phyloP scores from a whole-genome alignment of 2,797 vertebrate genomes.

The Tokudaia muenninki region DNA sequence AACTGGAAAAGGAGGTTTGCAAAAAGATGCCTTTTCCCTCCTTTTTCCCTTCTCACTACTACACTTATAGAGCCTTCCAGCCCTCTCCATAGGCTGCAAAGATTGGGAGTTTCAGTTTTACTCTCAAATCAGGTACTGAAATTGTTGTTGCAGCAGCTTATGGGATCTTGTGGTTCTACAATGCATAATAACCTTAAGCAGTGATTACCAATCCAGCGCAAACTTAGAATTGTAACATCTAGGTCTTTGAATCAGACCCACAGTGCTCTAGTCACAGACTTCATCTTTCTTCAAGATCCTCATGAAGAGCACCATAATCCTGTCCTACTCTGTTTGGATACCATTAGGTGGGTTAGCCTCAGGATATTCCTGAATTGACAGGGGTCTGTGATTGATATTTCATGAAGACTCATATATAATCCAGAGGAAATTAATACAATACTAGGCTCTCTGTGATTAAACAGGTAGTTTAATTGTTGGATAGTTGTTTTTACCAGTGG shows the following conservation, averaged over 20 bases:
- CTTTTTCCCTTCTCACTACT: neutral
- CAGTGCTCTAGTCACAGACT: neutral
- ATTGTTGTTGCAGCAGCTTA: too few relatives aligned
- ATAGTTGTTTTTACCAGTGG: neutral
- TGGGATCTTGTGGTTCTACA: neutral
- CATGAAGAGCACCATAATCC: neutral
- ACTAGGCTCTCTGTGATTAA: neutral
- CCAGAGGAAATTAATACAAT: neutral
- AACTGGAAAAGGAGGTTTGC: neutral
- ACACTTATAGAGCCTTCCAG: rapidly evolving
- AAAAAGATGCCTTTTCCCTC: neutral
- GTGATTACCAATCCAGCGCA: neutral
- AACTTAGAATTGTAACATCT: too few relatives aligned
- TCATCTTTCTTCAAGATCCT: neutral
- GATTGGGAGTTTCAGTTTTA: neutral
- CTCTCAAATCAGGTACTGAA: neutral
- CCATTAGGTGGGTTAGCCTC: neutral
- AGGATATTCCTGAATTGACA: neutral
- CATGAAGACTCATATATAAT: neutral
- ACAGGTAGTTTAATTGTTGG: too few relatives aligned
- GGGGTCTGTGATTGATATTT: too few relatives aligned
- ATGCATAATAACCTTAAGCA: neutral
- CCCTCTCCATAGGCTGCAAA: neutral
- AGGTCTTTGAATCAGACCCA: neutral
- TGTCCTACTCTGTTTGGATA: neutral